These are phyloP conservation scores for Armadillidium nasatum DNA, from an alignment of 1,140 invertebrate species.

Conservation along the genomic window DNA sequence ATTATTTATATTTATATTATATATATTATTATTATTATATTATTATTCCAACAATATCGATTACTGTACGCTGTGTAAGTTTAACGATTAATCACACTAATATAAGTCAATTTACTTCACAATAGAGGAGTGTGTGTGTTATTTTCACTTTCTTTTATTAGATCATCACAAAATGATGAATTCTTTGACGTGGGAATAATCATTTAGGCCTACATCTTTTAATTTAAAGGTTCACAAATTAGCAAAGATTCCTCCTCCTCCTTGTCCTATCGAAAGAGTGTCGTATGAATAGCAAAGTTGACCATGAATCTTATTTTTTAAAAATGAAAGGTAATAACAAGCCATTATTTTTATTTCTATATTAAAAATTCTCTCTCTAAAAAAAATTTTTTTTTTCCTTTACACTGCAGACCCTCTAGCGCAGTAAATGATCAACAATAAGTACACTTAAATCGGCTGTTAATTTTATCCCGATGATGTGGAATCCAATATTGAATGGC, in stretches of 20 bases:
- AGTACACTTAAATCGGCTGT: slow-evolving; percentile 19
- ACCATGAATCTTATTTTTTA: too few relatives aligned
- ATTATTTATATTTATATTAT: not conserved
- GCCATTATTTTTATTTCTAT: too few relatives aligned
- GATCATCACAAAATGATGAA: not conserved
- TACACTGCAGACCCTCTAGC: too few relatives aligned
- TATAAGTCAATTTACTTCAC: slow-evolving; percentile 6
- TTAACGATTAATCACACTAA: not conserved
- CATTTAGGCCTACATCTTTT: too few relatives aligned
- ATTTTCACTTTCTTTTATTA: not conserved
- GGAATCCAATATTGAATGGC: slow-evolving; percentile 14
- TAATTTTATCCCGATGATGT: slow-evolving; percentile 35
- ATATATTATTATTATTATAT: not conserved
- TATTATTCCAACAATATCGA: not conserved
- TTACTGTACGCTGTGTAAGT: not conserved
- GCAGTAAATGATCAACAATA: too few relatives aligned
- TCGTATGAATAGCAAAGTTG: too few relatives aligned
- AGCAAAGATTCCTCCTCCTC: too few relatives aligned
- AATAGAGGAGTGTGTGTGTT: not conserved
- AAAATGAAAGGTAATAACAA: too few relatives aligned
- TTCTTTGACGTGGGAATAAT: not conserved
- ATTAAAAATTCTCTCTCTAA: too few relatives aligned
- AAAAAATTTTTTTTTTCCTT: too few relatives aligned
- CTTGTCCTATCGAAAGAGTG: too few relatives aligned
- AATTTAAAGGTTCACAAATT: too few relatives aligned